Base-by-base conservation (phyloP, 2,888 invertebrate species). In the Watsonalla cultraria region DNA sequence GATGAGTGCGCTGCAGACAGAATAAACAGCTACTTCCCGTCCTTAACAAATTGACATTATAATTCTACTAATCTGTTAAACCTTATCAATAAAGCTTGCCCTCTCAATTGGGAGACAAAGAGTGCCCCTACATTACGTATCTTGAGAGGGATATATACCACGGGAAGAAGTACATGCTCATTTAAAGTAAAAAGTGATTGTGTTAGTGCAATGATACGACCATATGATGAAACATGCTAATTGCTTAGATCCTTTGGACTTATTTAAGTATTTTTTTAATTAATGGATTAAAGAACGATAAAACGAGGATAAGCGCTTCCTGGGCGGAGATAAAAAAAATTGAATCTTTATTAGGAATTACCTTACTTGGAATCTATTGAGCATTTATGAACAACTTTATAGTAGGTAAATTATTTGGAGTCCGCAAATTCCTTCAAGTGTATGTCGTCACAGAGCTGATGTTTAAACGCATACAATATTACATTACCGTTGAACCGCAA, bases 11-110 rank as follows among this genome's bases (percentile, higher is more conserved):
- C 62, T 64, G 72, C 78, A 79, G 84, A 83, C 80, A 80, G 80
- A 74, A 80, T 86, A 84, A 86, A 75, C 70, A 70, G 75, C 62
- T 47, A 64, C 76, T 73, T 86, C 86, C 86, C 72, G 84, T 75
- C 70, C 74, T 76, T 66, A 64, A 65, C 59, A 70, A 76, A 74
- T 76, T 72, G 70, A 60, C 62, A 57, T 60, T 64, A 66, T 68
- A 61, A 63, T 66, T 66, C 37, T 13, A 45, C 15, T 51, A 53
- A 65, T 64, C 54, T 33, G 60, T 65, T 68, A 57, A 67, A 54
- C 56, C 58, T 62, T 59, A 63, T 64, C 59, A 66, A 62, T 66
- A 47, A 54, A 11, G 42, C 42, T 42, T 5, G 42, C 5, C 42
- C 42, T 42, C 11, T 11, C 42, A 42, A 42, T 11, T 42, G 42